Base-by-base conservation (phyloP, 2,113 vertebrate species). In the Sinocyclocheilus anophthalmus region DNA sequence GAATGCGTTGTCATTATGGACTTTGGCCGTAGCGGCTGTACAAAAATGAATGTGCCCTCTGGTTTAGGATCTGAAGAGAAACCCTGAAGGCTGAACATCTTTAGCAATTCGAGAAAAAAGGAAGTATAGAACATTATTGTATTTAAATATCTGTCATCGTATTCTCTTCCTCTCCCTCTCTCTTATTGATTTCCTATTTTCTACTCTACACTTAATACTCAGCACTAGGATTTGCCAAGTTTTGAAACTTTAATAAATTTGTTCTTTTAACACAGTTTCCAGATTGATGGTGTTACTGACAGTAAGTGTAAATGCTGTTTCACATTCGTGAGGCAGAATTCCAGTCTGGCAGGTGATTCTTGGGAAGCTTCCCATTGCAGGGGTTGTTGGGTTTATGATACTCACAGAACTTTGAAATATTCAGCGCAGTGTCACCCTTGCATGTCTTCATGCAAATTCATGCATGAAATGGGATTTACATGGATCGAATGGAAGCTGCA, bases 361-460 rank as follows among this genome's bases (percentile, higher is more conserved):
- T 59, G 55, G 55, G 55, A 59, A 59, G 89, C 86, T 82, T 0
- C 33, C 14, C 85, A 65, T 91, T 90, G 85, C 90, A 91, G 83
- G 89, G 85, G 42, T 55, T 37, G 16, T n/a, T 79, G 89, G 88
- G 82, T 91, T 90, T 88, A 88, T 90, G n/a, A 39, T 59, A 85
- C 87, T 88, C 78, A 81, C 61, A 4, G 39, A 24, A 33, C 65
- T 10, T 63, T 20, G 20, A 11, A 16, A 24, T 42, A 59, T 45
- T 69, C 63, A 50, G 4, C 14, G 30, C 14, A 42, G 20, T 22
- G 59, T 39, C 42, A 63, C 26, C 48, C 5, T 4, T 8, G 45
- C 67, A 20, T n/a, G 78, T 76, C 75, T 87, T 16, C 48, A 84
- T 61, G 63, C 48, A 55, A 77, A 81, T 84, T 55, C 57, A 80